Evolutionary conservation across 2,797 vertebrate species (phyloP), one percentile per base, ranked within the genome.

Genomic region (Parauchenoglanis punctatus): DNA sequence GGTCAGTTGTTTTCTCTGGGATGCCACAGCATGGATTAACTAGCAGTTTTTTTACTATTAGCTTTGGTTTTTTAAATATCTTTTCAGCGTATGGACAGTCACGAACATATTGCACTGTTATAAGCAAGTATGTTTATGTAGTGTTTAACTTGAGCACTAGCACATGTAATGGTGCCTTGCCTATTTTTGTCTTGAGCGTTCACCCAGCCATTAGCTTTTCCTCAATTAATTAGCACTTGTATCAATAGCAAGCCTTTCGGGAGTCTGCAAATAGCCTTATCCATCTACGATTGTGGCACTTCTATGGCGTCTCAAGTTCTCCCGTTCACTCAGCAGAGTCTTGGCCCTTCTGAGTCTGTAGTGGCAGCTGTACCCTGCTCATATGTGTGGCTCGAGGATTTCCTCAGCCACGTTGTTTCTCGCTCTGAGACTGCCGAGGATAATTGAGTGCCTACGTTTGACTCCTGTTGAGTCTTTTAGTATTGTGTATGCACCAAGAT

Each of bases 291-390:
- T 49, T 56, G n/a, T 54, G 65, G 52, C 86, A 77, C 73, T 46
- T 70, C 89, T 84, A 63, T 87, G 86, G 84, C 91, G 67, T 91
- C 94, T 96, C 94, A 93, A 93, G 90, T 94, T 96, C 94, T 94
- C 92, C 70, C 84, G 89, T 93, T 93, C 94, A 94, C 94, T 95
- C 94, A 95, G 92, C 92, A 91, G 88, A 80, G 93, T 93, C 94
- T 96, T 94, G 94, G 94, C 93, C 93, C 90, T 91, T 93, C 89
- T 93, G 91, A 91, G 91, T 93, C 89, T 93, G 91, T 85, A 90
- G 92, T 76, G 91, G 95, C 95, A 96, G 95, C 95, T 96, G 95
- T 93, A 88, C 70, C 92, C 86, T 5, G 85, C 90, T 87, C 94
- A 93, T 94, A 92, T 92, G 91, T 91, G 91, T 87, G 90, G 92